Evolutionary conservation across 2,888 invertebrate species (phyloP).

Genomic region (Xanthia togata): DNA sequence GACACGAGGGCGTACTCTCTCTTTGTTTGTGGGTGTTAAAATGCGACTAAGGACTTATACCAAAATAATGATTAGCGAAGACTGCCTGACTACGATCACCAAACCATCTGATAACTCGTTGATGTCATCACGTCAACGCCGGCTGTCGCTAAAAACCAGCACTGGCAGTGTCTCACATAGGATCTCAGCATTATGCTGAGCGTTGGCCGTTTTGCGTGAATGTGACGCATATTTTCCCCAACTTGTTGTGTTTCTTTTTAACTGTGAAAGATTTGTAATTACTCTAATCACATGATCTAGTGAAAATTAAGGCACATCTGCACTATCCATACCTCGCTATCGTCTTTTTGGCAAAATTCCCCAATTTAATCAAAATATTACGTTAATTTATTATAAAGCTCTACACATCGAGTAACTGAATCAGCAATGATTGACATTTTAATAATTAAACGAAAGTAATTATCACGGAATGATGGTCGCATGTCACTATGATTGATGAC

Average conservation of each 20-base stretch:
- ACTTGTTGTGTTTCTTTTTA: no score
- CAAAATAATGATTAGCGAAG: background rate
- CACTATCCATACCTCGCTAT: no score
- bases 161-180: no score
- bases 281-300: background rate
- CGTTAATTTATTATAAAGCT: constrained; percentile 2
- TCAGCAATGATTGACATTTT: constrained; percentile 61
- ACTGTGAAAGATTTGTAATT: background rate
- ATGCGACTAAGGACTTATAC: background rate
- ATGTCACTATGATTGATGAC: constrained; percentile 64
- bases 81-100: background rate
- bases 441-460: constrained; percentile 59
- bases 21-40: background rate
- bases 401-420: constrained; percentile 27
- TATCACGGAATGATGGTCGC: constrained; percentile 56
- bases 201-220: no score
- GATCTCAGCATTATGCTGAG: no score
- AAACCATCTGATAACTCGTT: background rate
- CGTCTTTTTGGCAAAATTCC: no score
- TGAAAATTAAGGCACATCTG: no score
- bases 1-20: no score
- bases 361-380: constrained; percentile 18
- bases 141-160: no score
- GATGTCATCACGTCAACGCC: no score
- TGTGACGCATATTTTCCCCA: no score